phyloP scores from a whole-genome alignment of 2,113 vertebrate species.

The Megatriorchis doriae region DNA sequence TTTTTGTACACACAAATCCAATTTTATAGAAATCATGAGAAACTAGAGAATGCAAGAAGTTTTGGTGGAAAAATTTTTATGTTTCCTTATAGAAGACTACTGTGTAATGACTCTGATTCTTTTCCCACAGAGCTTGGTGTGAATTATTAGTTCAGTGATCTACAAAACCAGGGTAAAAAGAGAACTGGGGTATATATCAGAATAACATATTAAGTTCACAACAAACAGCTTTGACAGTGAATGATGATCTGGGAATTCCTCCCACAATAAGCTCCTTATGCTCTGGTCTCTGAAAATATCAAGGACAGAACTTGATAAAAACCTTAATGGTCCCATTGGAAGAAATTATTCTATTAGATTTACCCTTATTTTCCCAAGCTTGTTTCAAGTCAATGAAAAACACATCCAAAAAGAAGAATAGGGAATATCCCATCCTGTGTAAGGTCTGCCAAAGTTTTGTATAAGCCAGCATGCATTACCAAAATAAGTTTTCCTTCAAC shows the following conservation, averaged over 20 bases:
- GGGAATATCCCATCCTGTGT: background rate
- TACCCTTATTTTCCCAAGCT: background rate
- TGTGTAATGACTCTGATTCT: background rate
- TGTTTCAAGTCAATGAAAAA: background rate
- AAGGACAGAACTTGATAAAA: background rate
- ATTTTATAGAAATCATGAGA: background rate
- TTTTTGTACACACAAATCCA: background rate
- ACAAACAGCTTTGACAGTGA: background rate
- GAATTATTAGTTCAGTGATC: background rate
- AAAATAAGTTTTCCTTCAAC: background rate
- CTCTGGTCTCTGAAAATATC: background rate
- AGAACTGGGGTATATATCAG: background rate
- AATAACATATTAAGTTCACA: background rate
- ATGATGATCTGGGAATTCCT: background rate
- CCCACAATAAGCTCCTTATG: background rate
- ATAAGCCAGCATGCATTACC: background rate
- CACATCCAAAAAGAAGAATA: background rate
- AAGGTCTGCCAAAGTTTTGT: background rate
- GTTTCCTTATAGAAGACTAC: background rate
- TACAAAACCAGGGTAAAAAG: background rate
- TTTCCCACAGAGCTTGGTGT: background rate
- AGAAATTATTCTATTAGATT: background rate
- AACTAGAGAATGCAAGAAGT: background rate
- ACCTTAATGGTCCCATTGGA: background rate
- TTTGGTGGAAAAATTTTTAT: background rate